These are phyloP conservation scores for Crypturellus undulatus DNA, from an alignment of 2,113 vertebrate species.

Conservation along the genomic window DNA sequence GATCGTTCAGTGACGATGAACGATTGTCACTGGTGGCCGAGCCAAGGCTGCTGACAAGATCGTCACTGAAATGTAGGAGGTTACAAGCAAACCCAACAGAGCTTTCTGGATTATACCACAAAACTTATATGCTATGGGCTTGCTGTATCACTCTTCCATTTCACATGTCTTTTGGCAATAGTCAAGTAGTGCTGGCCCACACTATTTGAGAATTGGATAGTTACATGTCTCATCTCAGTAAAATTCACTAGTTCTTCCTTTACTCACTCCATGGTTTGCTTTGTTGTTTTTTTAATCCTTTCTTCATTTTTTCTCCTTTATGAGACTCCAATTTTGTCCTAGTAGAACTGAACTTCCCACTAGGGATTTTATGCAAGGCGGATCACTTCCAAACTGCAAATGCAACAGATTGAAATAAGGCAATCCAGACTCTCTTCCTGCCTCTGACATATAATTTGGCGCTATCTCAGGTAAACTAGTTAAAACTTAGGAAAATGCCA, in stretches of 20 bases:
- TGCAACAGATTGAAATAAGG: not conserved
- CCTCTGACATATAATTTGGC: constrained; percentile 3
- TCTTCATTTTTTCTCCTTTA: not conserved
- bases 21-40: not conserved
- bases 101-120: not conserved
- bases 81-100: not conserved
- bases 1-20: not conserved
- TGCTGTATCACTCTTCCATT: not conserved
- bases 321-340: not conserved
- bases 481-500: not conserved
- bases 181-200: not conserved
- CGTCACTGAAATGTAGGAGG: not conserved
- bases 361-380: not conserved
- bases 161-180: not conserved
- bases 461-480: not conserved
- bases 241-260: not conserved
- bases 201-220: not conserved
- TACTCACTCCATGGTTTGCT: not conserved
- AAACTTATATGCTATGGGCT: not conserved
- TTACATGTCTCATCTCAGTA: not conserved
- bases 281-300: not conserved
- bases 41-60: not conserved
- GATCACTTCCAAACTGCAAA: not conserved
- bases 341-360: not conserved
- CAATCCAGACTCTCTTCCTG: not conserved